Conservation (phyloP, 1,140 invertebrate species). For the Phenacoccus solenopsis region DNA sequence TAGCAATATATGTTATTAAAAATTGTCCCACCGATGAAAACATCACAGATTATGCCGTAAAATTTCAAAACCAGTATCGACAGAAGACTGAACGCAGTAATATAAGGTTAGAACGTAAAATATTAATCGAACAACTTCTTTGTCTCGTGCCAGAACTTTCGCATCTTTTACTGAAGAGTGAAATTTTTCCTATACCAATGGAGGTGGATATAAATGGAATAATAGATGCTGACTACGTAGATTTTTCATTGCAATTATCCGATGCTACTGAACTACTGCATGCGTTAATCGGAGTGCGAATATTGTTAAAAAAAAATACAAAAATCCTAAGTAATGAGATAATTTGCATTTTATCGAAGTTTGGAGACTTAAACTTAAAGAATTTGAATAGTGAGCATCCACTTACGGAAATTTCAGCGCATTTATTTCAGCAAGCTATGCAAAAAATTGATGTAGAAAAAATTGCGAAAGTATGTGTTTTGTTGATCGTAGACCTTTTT, state of each 20-base stretch:
- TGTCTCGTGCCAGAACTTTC: neutral
- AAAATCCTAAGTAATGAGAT: neutral
- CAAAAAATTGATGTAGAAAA: neutral
- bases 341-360: neutral
- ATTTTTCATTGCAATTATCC: neutral
- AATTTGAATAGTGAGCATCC: neutral
- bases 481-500: neutral
- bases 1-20: neutral
- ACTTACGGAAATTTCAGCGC: neutral
- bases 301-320: neutral
- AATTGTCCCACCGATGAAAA: neutral
- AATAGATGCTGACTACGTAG: neutral
- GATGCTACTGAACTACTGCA: neutral
- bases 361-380: neutral
- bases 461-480: neutral
- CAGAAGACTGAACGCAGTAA: neutral
- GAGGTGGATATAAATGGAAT: neutral
- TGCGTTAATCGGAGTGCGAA: neutral
- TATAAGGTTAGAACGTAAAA: neutral
- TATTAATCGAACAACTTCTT: neutral
- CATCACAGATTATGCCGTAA: neutral
- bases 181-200: neutral
- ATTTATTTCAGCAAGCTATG: neutral
- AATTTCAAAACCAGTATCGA: neutral
- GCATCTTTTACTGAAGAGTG: neutral